Evolutionary conservation across 2,113 vertebrate genomes (phyloP).

Genomic region (Rousettus leschenaultii): DNA sequence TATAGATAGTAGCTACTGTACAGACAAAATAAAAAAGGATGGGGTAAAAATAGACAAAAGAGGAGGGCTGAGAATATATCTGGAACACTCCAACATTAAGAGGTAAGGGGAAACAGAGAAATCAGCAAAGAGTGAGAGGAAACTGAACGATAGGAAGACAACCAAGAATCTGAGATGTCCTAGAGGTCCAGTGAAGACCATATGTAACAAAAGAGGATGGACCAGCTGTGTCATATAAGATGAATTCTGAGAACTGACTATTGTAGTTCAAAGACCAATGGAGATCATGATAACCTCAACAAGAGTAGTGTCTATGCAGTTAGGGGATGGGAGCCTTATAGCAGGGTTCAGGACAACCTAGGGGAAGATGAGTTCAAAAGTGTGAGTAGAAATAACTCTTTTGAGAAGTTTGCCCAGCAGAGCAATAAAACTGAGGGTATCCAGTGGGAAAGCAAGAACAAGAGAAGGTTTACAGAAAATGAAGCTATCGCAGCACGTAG

Average conservation of each 20-base stretch:
- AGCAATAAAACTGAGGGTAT: not conserved
- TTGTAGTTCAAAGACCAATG: not conserved
- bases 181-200: not conserved
- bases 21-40: not conserved
- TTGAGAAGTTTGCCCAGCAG: not conserved
- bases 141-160: not conserved
- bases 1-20: not conserved
- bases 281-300: not conserved
- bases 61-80: not conserved
- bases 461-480: not conserved
- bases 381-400: not conserved
- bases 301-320: not conserved
- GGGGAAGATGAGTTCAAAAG: not conserved
- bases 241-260: not conserved
- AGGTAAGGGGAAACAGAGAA: not conserved
- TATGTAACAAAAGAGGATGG: not conserved
- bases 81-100: not conserved
- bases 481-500: not conserved
- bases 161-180: not conserved
- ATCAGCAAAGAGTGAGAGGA: not conserved
- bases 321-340: not conserved
- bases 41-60: not conserved
- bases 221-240: not conserved
- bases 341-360: not conserved
- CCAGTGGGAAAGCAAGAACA: not conserved